Conservation (phyloP, 2,888 invertebrate species). For the Drosophila mayaguana region DNA sequence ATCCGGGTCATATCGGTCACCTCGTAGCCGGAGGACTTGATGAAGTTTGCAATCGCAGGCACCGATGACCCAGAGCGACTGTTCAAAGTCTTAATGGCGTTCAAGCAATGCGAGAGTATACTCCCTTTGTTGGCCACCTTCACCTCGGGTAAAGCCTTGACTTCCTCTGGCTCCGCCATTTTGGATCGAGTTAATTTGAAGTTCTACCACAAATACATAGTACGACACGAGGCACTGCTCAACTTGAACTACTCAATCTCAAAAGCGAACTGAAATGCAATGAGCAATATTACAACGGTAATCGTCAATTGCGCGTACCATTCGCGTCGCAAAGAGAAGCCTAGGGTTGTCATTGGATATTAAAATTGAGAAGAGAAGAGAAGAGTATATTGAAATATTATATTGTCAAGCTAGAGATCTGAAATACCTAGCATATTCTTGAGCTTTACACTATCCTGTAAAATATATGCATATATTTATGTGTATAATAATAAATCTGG, state of each 20-base stretch:
- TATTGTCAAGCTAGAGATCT: neutral
- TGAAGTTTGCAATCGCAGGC: slow-evolving; percentile 26
- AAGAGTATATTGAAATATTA: neutral
- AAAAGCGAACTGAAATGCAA: neutral
- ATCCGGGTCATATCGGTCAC: slow-evolving; percentile 4
- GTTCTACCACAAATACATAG: neutral
- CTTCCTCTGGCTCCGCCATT: neutral
- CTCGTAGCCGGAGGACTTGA: slow-evolving; percentile 20
- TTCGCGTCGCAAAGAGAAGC: neutral
- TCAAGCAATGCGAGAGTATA: neutral
- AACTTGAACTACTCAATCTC: neutral
- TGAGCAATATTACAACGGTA: slow-evolving; percentile 25
- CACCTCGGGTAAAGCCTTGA: neutral
- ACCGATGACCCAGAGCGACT: slow-evolving; percentile 38
- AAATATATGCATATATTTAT: neutral
- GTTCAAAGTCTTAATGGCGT: slow-evolving; percentile 12
- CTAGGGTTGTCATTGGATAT: neutral
- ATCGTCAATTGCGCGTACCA: neutral
- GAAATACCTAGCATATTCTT: neutral
- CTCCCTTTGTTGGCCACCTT: neutral
- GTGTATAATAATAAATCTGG: neutral
- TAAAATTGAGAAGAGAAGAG: neutral
- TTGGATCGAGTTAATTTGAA: neutral
- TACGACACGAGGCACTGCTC: neutral
- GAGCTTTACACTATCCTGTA: too few relatives aligned